These are phyloP conservation scores for Eunapius fragilis DNA, from an alignment of 37 sponge, comb jelly and placozoan species.

Conservation along the genomic window DNA sequence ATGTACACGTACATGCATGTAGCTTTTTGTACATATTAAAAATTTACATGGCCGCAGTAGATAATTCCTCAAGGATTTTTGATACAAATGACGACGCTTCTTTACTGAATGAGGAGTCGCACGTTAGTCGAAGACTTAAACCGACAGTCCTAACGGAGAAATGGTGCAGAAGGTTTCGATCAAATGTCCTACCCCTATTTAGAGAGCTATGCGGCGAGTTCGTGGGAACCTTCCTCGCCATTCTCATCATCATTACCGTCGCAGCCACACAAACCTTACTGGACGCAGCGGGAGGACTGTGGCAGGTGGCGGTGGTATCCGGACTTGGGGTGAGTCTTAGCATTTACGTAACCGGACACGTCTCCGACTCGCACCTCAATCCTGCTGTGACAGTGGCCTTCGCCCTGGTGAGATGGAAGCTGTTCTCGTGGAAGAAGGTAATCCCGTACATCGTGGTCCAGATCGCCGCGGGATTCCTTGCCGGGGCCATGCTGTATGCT, in stretches of 20 bases:
- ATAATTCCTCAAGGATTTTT: no score
- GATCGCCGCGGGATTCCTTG: conserved; percentile 33
- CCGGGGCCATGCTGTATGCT: conserved; percentile 20
- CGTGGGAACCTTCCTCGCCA: conserved; percentile 43
- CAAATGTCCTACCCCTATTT: no score
- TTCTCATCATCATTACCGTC: conserved; percentile 23
- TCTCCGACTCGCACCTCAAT: conserved; percentile 65
- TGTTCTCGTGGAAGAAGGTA: conserved; percentile 41
- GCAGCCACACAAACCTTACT: conserved; percentile 17
- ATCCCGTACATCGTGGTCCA: conserved; percentile 38
- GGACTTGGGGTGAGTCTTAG: conserved; percentile 50
- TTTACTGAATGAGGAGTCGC: no score
- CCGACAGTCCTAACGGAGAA: no score
- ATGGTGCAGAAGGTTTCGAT: no score
- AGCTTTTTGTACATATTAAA: no score
- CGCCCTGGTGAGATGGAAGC: conserved; percentile 32
- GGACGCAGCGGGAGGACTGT: conserved; percentile 36
- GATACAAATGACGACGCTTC: no score
- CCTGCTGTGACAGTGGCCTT: conserved; percentile 62
- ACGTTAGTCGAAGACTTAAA: no score
- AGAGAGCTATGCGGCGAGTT: conserved; percentile 15
- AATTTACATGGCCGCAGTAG: no score
- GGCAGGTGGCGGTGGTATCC: conserved; percentile 55
- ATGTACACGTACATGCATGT: no score
- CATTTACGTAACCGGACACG: conserved; percentile 45